Evolutionary conservation across 92 coral and sea anemone species (phyloP), one percentile per base, ranked within the genome.

Genomic region (Zoanthus gigantus): DNA sequence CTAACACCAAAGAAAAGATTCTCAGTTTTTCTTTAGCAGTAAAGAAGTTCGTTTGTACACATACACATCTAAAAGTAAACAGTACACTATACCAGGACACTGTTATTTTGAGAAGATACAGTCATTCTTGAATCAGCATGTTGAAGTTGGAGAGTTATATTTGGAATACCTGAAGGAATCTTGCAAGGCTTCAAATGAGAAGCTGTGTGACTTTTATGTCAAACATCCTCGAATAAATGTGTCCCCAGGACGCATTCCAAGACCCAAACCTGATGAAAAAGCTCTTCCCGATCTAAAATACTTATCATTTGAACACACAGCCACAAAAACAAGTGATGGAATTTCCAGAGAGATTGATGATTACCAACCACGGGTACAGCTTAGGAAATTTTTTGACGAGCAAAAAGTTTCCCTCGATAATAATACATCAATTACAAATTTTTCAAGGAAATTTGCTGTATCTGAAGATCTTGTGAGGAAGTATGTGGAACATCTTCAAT

Each of bases 11-110:
- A 74, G 34, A 74, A 23, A 42, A 32, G 73, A 75, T 32, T 44
- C 9, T 34, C 89, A 85, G 48, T 74, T 85, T 79, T 85, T 85
- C 74, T 84, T 72, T 52, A 85, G 74, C 54, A 85, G 82, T 74
- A 74, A 74, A 57, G 72, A 85, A 23, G 54, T 46, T 54, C 52
- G 73, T 44, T 65, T 72, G 72, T 74, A 74, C 54, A 78, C 73
- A 31, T 73, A 69, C 48, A 72, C 88, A 50, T 42, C 88, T 23
- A 82, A 85, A 73, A 18, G 81, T 29, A 85, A 85, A 66, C 82
- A 56, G 48, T 52, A 85, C 31, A 13, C 54, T 28, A 46, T 85
- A 29, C 65, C 67, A 78, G 86, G 76, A 10, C 50, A 46, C 32
- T 79, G 81, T 58, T 85, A 85, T 63, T 85, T 85, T 47, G 74